Percentiles rank a stretch among this genome's conserved stretches.
Conservation (phyloP, 2,888 invertebrate genomes). For the Holacanthella duospinosa region DNA sequence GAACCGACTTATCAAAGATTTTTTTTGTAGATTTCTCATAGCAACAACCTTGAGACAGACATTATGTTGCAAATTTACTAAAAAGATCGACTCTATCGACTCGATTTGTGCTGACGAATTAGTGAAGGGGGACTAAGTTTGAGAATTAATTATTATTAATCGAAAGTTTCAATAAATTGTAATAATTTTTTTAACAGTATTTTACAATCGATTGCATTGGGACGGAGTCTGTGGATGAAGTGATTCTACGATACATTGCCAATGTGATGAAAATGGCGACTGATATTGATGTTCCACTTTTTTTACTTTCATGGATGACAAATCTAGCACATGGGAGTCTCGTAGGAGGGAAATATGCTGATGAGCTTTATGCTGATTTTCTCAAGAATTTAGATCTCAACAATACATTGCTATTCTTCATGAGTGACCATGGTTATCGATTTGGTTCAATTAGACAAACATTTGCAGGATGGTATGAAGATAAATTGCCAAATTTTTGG, state of each 20-base stretch:
- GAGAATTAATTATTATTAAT: too few species aligned
- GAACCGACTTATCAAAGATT: too few species aligned
- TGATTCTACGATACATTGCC: slow-evolving; percentile 20
- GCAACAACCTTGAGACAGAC: too few species aligned
- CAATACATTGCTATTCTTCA: slow-evolving; percentile 55
- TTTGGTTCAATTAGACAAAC: slow-evolving; percentile 60
- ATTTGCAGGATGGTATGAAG: slow-evolving; percentile 58
- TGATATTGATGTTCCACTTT: slow-evolving; percentile 15
- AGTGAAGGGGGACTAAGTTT: too few species aligned
- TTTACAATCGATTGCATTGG: slow-evolving; percentile 26
- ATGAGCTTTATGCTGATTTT: slow-evolving; percentile 18
- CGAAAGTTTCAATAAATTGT: too few species aligned
- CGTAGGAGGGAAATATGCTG: slow-evolving; percentile 20
- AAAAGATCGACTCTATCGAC: too few species aligned
- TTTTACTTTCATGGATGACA: slow-evolving; percentile 29
- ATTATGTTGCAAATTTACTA: too few species aligned
- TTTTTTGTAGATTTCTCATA: too few species aligned
- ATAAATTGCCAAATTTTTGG: slow-evolving; percentile 33
- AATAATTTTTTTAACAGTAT: not conserved
- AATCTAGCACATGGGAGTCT: slow-evolving; percentile 26
- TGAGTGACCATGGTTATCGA: slow-evolving; percentile 63
- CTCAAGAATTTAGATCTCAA: slow-evolving; percentile 44
- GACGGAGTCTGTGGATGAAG: slow-evolving; percentile 22
- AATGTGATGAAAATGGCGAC: slow-evolving; percentile 16
- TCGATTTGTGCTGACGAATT: too few species aligned